Base-by-base conservation (phyloP, 2,113 vertebrate genomes). In the Vulpes vulpes region DNA sequence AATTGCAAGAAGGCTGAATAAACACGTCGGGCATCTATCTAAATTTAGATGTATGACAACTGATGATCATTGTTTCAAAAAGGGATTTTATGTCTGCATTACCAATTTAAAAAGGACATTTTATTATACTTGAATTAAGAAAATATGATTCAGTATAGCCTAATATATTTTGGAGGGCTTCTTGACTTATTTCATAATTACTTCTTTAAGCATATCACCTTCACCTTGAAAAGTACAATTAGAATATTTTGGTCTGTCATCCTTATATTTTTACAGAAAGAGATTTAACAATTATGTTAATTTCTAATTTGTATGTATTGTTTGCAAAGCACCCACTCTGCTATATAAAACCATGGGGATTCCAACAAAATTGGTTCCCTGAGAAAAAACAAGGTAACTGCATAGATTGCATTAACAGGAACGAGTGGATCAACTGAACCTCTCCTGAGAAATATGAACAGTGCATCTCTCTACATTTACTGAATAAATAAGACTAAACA, bases 1-100 rank as follows among this genome's bases (percentile, higher is more conserved):
- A 87, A 94, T 59, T 96, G 4, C 35, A 91, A 86, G 20, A 69
- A 88, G n/a, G 19, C 49, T 93, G 73, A 96, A 91, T 93, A 97
- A 97, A 96, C 43, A 82, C 35, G 23, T 35, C 5, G 5, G 67
- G 2, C 91, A 82, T 53, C 67, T 62, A 67, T 89, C 86, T 89
- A 86, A 83, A 96, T 55, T 82, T 53, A 83, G 71, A 94, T 60
- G 17, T 89, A 69, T 80, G 30, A 80, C 79, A 91, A n/a, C n/a
- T 82, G 32, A 92, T 27, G 49, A 78, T 73, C 11, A 82, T 27
- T 95, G 57, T 95, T 97, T 74, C 80, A 23, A 82, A 96, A 94
- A 94, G 19, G 4, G 11, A 22, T 27, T 84, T 85, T 84, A 94
- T 51, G 19, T 57, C 19, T 87, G 22, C 14, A 96, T 2, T 78